Evolutionary conservation across 1,140 invertebrate genomes (phyloP), one percentile per base, ranked within the genome.

Genomic region (Tetramorium parvispinum): DNA sequence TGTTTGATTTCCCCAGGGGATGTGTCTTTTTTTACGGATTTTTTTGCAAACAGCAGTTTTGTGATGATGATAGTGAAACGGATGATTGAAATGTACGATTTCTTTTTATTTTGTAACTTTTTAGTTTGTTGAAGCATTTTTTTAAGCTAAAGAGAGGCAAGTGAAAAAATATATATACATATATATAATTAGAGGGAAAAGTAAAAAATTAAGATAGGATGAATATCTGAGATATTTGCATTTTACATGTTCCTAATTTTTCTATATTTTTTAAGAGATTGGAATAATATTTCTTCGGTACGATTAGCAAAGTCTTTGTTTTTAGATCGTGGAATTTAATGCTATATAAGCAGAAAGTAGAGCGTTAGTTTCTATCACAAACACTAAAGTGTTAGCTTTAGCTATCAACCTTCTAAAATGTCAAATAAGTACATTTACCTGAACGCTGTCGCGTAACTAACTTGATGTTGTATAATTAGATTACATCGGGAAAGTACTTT

Each of bases 1-100:
- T 66, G 65, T 85, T 85, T 87, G 82, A 87, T 87, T 87, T 85
- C 82, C 82, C 49, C 24, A n/a, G 55, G 43, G 86, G 0, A 21
- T 27, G 27, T 16, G 71, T 71, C 46, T 68, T 68, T 68, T 68
- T 63, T 68, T 68, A 4, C 5, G 11, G 11, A 51, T 43, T 71
- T 76, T 81, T 65, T 51, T 40, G 8, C 32, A 21, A 46, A 70
- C 51, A 51, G 11, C 21, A 46, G n/a, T 27, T 77, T 85, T 18
- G n/a, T n/a, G 13, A 4, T 11, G 37, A 46, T 63, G 21, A 65
- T 63, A 40, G 13, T 18, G 32, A 65, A 78, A 63, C 4, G 21
- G 53, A 10, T 49, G 13, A 63, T 78, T 66, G 24, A 27, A 46
- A 73, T 32, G 18, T 46, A 8, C 7, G 6, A 13, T 37, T 27